phyloP scores from a whole-genome alignment of 2,113 vertebrate genomes.

The Amphiprion ocellaris region DNA sequence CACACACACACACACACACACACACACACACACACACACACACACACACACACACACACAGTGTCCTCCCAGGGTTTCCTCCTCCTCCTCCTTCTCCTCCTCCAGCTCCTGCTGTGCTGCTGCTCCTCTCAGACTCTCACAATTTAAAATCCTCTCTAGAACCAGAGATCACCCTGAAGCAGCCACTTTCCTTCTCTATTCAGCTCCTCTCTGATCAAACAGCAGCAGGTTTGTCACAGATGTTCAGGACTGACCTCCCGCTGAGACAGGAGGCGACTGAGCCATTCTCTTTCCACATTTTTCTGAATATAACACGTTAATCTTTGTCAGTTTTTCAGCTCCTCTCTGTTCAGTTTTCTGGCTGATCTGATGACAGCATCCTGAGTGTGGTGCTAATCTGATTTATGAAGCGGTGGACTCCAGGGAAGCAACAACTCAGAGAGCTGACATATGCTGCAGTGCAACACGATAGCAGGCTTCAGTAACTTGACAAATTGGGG shows the following conservation, averaged over 20 bases:
- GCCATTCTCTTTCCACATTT: not conserved
- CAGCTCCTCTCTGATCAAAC: constrained; percentile 50
- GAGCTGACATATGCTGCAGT: constrained; percentile 70
- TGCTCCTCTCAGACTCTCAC: constrained; percentile 64
- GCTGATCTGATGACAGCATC: constrained; percentile 23
- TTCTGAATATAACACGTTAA: not conserved
- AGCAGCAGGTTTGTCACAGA: constrained; percentile 65
- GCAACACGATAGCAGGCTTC: constrained; percentile 70
- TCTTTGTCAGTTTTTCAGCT: not conserved
- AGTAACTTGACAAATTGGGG: constrained; percentile 68
- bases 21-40: constrained; percentile 11
- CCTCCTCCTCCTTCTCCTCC: constrained; percentile 54
- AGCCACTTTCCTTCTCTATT: constrained; percentile 57
- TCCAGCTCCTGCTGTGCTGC: constrained; percentile 68
- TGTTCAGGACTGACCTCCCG: constrained; percentile 39
- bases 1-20: not conserved
- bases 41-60: constrained; percentile 41
- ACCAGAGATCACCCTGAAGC: constrained; percentile 56
- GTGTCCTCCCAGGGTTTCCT: constrained; percentile 1
- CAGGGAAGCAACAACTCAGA: constrained; percentile 59
- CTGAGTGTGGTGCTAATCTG: constrained; percentile 67
- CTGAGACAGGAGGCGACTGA: constrained; percentile 9
- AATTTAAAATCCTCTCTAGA: constrained; percentile 62
- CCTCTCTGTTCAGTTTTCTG: constrained; percentile 5
- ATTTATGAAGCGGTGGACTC: constrained; percentile 63